Evolutionary conservation across 2,888 invertebrate genomes (phyloP).

Genomic region (Graphium colonna): DNA sequence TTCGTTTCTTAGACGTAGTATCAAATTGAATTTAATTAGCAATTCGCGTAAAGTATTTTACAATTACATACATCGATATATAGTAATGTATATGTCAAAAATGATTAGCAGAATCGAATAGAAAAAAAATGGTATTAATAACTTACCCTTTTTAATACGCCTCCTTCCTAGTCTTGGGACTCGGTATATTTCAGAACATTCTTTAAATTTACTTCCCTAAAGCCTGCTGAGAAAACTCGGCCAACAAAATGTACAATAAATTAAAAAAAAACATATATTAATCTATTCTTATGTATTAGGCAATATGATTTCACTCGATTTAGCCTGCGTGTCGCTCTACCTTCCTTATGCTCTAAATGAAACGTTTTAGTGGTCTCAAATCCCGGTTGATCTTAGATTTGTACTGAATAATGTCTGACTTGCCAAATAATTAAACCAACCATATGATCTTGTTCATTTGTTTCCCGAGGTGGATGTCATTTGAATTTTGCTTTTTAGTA

Average conservation of each 20-base stretch:
- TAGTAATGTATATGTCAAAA: background rate
- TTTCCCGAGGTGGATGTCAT: conserved; percentile 57
- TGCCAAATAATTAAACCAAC: conserved; percentile 70
- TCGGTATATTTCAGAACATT: conserved; percentile 51
- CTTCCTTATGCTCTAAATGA: conserved; percentile 57
- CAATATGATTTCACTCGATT: conserved; percentile 55
- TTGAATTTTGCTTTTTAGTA: conserved; percentile 54
- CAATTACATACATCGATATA: background rate
- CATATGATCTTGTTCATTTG: conserved; percentile 77
- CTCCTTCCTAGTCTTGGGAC: conserved; percentile 23
- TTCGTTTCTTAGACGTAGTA: no score
- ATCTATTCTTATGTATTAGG: conserved; percentile 59
- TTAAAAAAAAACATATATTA: conserved; percentile 24
- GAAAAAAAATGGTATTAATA: background rate
- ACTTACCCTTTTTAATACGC: conserved; percentile 18
- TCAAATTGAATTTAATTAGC: no score
- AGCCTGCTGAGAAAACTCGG: conserved; percentile 39
- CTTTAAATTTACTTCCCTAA: conserved; percentile 40
- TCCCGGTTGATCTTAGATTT: conserved; percentile 56
- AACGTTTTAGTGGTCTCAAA: conserved; percentile 47
- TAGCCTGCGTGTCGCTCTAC: conserved; percentile 41
- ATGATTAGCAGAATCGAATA: background rate
- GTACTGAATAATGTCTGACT: conserved; percentile 62
- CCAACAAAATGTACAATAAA: conserved; percentile 28
- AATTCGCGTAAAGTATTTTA: background rate